phyloP scores from a whole-genome alignment of 1,140 invertebrate species.

The Ceratosolen fusciceps region DNA sequence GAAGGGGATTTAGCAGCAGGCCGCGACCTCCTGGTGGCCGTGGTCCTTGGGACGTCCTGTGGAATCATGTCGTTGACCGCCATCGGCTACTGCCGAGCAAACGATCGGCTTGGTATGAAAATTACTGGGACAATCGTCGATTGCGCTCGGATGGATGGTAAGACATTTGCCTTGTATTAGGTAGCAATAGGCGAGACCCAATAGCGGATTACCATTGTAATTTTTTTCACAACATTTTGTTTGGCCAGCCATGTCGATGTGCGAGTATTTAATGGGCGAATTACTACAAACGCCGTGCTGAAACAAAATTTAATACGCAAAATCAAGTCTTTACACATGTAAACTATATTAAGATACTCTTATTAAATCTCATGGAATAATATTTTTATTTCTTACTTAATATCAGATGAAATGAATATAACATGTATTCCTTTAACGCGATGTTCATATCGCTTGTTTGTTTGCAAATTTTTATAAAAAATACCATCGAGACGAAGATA shows the following conservation, averaged over 20 bases:
- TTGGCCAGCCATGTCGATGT: constrained; percentile 62
- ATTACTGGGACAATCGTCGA: constrained; percentile 55
- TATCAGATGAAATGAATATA: too few species aligned
- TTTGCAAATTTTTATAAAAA: too few species aligned
- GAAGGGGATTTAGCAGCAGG: too few species aligned
- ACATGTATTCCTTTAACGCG: too few species aligned
- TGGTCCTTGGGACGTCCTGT: background rate
- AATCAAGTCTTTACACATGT: background rate
- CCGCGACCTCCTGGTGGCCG: background rate
- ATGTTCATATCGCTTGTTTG: too few species aligned
- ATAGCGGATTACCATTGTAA: constrained; percentile 62
- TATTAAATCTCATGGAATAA: too few species aligned
- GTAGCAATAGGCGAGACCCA: constrained; percentile 64
- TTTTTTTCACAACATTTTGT: constrained; percentile 44
- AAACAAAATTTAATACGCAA: constrained; percentile 39
- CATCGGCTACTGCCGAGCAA: background rate
- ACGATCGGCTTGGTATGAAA: constrained; percentile 56
- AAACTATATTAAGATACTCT: too few species aligned
- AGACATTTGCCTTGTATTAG: constrained; percentile 65
- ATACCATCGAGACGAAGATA: too few species aligned
- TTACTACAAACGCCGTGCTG: constrained; percentile 65
- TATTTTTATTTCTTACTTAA: too few species aligned
- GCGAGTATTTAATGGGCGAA: constrained; percentile 65
- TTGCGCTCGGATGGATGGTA: constrained; percentile 56
- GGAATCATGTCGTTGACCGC: background rate